Conservation (phyloP, 2,797 vertebrate genomes). For the Pseudochaenichthys georgianus region DNA sequence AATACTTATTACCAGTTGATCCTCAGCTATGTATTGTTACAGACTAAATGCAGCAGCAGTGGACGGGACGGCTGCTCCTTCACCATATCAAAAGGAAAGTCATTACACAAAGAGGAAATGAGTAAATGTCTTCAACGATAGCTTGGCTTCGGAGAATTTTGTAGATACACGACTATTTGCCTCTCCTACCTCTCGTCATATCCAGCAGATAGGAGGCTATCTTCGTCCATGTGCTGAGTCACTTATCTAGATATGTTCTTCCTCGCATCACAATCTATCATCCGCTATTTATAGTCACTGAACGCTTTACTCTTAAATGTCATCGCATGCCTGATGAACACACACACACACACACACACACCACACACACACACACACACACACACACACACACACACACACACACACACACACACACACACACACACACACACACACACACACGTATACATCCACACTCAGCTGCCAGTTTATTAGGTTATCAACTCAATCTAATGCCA, state of each 20-base stretch:
- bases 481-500: no score
- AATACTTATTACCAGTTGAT: conserved; percentile 6
- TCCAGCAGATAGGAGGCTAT: not conserved
- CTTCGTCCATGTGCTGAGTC: not conserved
- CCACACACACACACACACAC: no score
- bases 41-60: not conserved
- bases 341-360: no score
- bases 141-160: no score
- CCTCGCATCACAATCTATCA: not conserved
- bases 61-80: not conserved
- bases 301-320: no score
- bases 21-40: not conserved
- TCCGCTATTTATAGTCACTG: not conserved
- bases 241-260: not conserved
- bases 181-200: not conserved
- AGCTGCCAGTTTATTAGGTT: no score
- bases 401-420: no score
- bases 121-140: not conserved
- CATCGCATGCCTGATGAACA: no score
- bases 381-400: no score
- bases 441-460: not conserved
- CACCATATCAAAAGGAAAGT: not conserved
- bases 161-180: not conserved
- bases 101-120: conserved; percentile 25
- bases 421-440: not conserved